Conservation (phyloP, 2,888 invertebrate species). For the Polyommatus iphigenia region DNA sequence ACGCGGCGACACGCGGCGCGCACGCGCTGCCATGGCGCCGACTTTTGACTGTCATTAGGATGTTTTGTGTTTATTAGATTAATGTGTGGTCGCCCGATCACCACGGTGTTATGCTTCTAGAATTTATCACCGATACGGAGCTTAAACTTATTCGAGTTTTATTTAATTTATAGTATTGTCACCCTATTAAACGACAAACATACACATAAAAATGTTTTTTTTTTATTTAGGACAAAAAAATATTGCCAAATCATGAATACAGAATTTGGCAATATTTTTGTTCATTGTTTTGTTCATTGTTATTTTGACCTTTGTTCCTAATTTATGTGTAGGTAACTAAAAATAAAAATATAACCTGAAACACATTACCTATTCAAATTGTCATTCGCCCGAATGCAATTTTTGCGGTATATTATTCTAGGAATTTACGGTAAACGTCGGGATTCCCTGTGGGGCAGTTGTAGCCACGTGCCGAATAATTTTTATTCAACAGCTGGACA, state of each 20-base stretch:
- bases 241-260: no score
- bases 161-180: background rate
- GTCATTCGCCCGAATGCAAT: background rate
- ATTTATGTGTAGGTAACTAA: no score
- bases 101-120: conserved; percentile 33
- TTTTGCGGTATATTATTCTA: conserved; percentile 15
- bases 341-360: background rate
- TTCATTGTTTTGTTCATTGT: no score
- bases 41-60: conserved; percentile 54
- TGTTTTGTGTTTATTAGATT: conserved; percentile 62
- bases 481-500: conserved; percentile 44
- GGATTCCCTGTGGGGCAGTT: conserved; percentile 40
- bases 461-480: conserved; percentile 45
- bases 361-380: background rate
- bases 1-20: conserved; percentile 46
- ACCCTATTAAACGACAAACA: background rate
- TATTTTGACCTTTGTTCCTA: no score
- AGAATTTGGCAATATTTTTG: no score
- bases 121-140: conserved; percentile 11
- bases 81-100: conserved; percentile 50
- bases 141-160: conserved; percentile 3
- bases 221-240: no score
- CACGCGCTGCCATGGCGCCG: conserved; percentile 63
- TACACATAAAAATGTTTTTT: no score
- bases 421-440: conserved; percentile 33